A percentile compares a stretch with the other conserved stretches of the same genome.
Conservation (phyloP, 2,888 invertebrate species). For the Nemoura dubitans region DNA sequence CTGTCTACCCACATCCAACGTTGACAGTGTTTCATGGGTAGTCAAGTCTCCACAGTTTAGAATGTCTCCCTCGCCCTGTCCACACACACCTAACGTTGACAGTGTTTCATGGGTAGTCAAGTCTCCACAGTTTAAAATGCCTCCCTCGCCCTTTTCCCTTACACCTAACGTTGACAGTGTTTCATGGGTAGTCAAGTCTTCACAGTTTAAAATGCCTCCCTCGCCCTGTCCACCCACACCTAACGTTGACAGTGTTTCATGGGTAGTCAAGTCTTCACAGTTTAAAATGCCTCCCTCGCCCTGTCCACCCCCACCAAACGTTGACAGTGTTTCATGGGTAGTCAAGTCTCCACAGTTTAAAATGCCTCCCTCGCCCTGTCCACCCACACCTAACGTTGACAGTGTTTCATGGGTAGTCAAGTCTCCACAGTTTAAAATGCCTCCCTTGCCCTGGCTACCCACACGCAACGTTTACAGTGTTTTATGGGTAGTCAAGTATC, state of each 20-base stretch:
- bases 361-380: neutral
- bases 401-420: neutral
- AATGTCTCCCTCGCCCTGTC: neutral
- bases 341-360: neutral
- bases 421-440: neutral
- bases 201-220: neutral
- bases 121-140: neutral
- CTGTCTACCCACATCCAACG: neutral
- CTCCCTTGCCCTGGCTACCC: neutral
- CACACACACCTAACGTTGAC: neutral
- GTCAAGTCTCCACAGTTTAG: neutral
- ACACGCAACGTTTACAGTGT: neutral
- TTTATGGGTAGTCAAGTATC: neutral
- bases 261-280: neutral
- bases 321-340: neutral
- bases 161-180: neutral
- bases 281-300: neutral
- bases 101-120: neutral
- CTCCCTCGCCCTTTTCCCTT: neutral
- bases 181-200: neutral
- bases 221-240: neutral
- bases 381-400: neutral
- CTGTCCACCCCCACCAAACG: neutral
- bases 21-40: neutral
- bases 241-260: neutral